phyloP scores from a whole-genome alignment of 2,113 vertebrate genomes.

The Phrynosoma blainvillii region DNA sequence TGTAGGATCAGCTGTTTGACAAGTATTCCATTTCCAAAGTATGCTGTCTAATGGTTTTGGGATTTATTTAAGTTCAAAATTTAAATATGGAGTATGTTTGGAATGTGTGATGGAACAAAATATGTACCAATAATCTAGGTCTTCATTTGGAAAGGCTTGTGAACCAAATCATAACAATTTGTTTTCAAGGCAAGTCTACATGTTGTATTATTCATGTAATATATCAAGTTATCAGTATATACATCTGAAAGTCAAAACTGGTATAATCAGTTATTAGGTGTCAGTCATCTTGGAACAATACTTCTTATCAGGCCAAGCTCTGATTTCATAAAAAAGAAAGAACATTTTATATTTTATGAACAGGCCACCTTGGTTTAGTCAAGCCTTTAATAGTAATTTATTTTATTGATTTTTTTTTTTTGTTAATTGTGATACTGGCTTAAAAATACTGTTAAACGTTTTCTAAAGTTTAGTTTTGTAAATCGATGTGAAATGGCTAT shows the following conservation, averaged over 20 bases:
- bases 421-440: not conserved
- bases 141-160: not conserved
- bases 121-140: not conserved
- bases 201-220: not conserved
- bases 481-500: no score
- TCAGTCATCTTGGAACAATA: slow-evolving; percentile 4
- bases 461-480: no score
- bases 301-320: not conserved
- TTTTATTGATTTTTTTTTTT: not conserved
- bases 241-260: not conserved
- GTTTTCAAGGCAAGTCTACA: not conserved
- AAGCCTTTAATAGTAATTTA: not conserved
- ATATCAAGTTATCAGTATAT: not conserved
- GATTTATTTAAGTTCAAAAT: not conserved
- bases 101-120: not conserved
- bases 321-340: not conserved
- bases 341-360: not conserved
- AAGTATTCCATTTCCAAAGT: not conserved
- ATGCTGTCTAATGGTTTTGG: not conserved
- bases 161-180: not conserved
- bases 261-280: not conserved
- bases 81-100: not conserved
- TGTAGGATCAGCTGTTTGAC: not conserved
- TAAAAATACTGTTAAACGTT: no score
- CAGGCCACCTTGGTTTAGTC: not conserved